These are phyloP conservation scores for Drosophila mojavensis DNA, from an alignment of 1,140 invertebrate genomes.

Conservation along the genomic window DNA sequence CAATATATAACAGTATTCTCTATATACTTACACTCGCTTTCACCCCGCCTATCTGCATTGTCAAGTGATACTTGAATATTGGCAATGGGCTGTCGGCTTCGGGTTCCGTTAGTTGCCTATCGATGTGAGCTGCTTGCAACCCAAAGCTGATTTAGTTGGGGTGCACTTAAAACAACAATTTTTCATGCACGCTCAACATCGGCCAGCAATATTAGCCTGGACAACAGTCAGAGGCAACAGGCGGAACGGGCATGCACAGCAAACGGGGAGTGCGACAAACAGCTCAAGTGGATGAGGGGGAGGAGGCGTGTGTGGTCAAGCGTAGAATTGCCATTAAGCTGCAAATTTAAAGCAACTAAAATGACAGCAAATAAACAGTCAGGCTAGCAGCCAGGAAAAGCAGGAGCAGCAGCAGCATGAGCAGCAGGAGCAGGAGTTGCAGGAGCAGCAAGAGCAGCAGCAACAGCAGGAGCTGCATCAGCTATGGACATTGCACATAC, in stretches of 20 bases:
- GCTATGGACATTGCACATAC: conserved; percentile 63
- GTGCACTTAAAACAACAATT: conserved; percentile 2
- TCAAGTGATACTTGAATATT: background rate
- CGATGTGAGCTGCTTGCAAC: background rate
- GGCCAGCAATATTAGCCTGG: conserved; percentile 48
- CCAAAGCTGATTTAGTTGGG: conserved; percentile 13
- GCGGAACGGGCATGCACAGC: conserved; percentile 40
- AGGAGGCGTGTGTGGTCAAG: conserved; percentile 49
- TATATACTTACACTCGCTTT: too few species aligned
- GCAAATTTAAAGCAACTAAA: conserved; percentile 79
- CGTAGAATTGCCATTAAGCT: conserved; percentile 78
- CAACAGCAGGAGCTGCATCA: conserved; percentile 12
- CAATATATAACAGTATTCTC: too few species aligned
- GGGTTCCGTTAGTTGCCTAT: background rate
- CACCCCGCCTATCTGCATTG: too few species aligned
- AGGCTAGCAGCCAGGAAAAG: conserved; percentile 20
- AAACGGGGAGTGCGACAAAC: conserved; percentile 37
- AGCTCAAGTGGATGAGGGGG: conserved; percentile 57
- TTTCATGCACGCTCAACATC: conserved; percentile 34
- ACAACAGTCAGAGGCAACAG: conserved; percentile 66
- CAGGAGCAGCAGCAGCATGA: too few species aligned
- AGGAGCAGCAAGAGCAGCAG: conserved; percentile 11
- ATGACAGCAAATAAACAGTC: conserved; percentile 74
- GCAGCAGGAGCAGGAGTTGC: too few species aligned
- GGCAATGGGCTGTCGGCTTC: background rate